These are phyloP conservation scores for Sebastes glaucus DNA, from an alignment of 2,797 vertebrate genomes.

Conservation along the genomic window DNA sequence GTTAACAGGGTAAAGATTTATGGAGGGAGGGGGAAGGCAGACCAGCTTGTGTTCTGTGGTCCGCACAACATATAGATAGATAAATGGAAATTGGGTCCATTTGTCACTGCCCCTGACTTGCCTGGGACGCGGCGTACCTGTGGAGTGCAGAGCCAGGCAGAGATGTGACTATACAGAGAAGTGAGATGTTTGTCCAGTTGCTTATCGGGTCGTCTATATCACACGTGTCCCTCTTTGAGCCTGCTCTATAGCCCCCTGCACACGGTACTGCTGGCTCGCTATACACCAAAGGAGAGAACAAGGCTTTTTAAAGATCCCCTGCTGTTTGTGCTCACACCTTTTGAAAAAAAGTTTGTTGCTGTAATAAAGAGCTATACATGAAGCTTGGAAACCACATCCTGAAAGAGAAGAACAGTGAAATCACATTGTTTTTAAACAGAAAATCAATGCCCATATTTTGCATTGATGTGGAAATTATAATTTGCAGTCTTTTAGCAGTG, in stretches of 20 bases:
- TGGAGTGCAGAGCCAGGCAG: constrained; percentile 45
- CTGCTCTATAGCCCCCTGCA: background rate
- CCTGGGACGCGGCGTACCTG: constrained; percentile 48
- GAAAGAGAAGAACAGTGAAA: background rate
- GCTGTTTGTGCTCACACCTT: constrained; percentile 37
- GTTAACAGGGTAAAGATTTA: constrained; percentile 81
- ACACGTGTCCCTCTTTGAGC: constrained; percentile 30
- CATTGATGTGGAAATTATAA: constrained; percentile 10
- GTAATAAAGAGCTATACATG: background rate
- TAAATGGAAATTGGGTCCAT: constrained; percentile 78
- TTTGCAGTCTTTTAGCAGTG: background rate
- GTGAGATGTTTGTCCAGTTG: constrained; percentile 35
- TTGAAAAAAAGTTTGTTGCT: background rate
- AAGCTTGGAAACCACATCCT: constrained; percentile 1
- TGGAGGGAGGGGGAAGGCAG: constrained; percentile 26
- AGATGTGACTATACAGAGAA: constrained; percentile 37
- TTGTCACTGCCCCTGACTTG: constrained; percentile 70
- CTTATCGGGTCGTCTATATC: constrained; percentile 56
- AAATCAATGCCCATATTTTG: background rate
- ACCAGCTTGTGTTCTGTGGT: constrained; percentile 63
- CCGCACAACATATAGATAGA: constrained; percentile 72
- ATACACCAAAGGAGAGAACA: constrained; percentile 8
- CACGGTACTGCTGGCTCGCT: background rate
- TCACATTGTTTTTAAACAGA: background rate
- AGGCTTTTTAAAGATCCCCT: constrained; percentile 8